These are phyloP conservation scores for Pararge aegeria DNA, from an alignment of 1,140 invertebrate genomes.

Conservation along the genomic window DNA sequence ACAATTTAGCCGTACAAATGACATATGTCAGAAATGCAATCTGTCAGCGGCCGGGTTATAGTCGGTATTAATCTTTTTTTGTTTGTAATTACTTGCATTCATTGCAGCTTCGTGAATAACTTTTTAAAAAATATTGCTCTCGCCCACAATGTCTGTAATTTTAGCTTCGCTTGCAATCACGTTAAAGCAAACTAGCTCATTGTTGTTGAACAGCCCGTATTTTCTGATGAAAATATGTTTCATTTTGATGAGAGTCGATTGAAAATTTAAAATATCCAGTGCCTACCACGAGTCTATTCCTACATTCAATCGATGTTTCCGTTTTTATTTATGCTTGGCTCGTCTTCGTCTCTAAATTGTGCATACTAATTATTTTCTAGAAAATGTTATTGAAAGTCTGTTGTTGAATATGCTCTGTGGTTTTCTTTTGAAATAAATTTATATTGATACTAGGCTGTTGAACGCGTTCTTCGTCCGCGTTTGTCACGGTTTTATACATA, in stretches of 20 bases:
- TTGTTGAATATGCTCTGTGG: not conserved
- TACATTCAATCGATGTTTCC: not conserved
- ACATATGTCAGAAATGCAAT: no score
- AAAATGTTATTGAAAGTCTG: not conserved
- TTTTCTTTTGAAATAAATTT: not conserved
- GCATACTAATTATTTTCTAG: not conserved
- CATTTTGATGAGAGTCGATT: not conserved
- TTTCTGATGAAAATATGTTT: slow-evolving; percentile 2
- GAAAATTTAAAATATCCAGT: not conserved
- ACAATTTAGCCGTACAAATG: no score
- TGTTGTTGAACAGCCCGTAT: not conserved
- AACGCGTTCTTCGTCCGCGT: no score
- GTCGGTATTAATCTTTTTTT: no score
- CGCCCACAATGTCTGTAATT: not conserved
- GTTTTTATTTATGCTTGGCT: not conserved
- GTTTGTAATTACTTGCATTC: no score
- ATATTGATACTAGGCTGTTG: no score
- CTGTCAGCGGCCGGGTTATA: no score
- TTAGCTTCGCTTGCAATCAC: not conserved
- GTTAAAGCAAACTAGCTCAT: not conserved
- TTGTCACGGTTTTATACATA: no score
- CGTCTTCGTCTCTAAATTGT: not conserved
- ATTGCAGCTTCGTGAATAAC: no score
- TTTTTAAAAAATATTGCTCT: no score
- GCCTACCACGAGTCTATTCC: not conserved